phyloP scores from a whole-genome alignment of 2,888 invertebrate species.

The Dryobota labecula region DNA sequence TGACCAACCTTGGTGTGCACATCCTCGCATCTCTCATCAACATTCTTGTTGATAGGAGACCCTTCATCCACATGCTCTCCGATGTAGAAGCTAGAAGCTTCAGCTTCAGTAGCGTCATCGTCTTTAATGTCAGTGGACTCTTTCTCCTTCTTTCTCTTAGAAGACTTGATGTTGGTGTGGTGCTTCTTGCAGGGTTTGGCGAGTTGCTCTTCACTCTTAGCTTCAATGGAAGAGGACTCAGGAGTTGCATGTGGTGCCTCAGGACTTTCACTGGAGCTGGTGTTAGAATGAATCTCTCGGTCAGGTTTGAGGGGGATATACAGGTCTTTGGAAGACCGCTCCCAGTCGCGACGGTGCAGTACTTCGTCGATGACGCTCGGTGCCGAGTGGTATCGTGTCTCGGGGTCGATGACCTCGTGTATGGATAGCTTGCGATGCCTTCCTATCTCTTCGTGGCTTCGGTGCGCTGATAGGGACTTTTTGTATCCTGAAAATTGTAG shows the following conservation, averaged over 20 bases:
- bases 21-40: constrained; percentile 42
- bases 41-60: constrained; percentile 50
- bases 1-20: constrained; percentile 50
- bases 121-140: constrained; percentile 80
- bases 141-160: constrained; percentile 76
- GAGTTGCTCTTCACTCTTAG: constrained; percentile 68
- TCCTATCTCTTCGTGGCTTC: constrained; percentile 85
- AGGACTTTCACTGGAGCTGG: constrained; percentile 67
- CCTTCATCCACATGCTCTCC: constrained; percentile 73
- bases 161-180: constrained; percentile 84
- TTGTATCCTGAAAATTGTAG: constrained; percentile 72
- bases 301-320: constrained; percentile 79
- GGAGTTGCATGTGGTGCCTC: constrained; percentile 71
- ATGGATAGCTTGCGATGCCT: constrained; percentile 75
- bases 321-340: constrained; percentile 82
- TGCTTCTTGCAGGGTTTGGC: constrained; percentile 82
- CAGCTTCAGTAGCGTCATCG: constrained; percentile 79
- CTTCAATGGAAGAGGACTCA: constrained; percentile 73
- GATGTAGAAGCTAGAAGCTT: constrained; percentile 79
- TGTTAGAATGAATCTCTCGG: constrained; percentile 40
- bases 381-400: constrained; percentile 84
- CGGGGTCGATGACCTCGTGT: constrained; percentile 69
- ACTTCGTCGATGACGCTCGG: constrained; percentile 87
- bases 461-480: constrained; percentile 80
- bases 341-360: constrained; percentile 85